Conservation (phyloP, 2,888 invertebrate genomes). For the Polietes domitor region DNA sequence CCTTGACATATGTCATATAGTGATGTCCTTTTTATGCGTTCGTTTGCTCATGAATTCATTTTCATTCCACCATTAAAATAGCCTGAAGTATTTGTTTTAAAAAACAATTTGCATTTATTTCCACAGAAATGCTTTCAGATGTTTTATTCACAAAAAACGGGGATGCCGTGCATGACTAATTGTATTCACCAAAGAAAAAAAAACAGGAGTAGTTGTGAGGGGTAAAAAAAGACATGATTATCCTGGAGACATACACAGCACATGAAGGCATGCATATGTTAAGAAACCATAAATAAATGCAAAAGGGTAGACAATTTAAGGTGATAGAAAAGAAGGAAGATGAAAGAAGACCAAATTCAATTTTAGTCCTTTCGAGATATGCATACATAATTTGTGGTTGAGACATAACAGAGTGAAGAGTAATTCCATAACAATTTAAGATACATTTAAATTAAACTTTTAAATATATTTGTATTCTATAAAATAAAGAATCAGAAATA, state of each 20-base stretch:
- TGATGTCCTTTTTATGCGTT: slow-evolving; percentile 6
- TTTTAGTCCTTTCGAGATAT: too few relatives aligned
- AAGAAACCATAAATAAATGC: slow-evolving; percentile 30
- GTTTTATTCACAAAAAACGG: slow-evolving; percentile 48
- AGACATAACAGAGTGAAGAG: too few relatives aligned
- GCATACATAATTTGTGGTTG: too few relatives aligned
- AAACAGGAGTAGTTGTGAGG: slow-evolving; percentile 45
- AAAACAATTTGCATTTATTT: slow-evolving; percentile 52
- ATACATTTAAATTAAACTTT: too few relatives aligned
- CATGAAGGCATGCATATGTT: slow-evolving; percentile 53
- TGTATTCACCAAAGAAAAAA: neutral
- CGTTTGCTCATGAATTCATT: slow-evolving; percentile 12
- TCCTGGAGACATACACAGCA: slow-evolving; percentile 49
- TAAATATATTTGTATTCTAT: too few relatives aligned
- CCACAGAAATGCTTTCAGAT: slow-evolving; percentile 17
- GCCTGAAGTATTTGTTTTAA: slow-evolving; percentile 56
- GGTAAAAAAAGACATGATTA: slow-evolving; percentile 52
- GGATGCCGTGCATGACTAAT: slow-evolving; percentile 62
- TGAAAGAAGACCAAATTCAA: neutral
- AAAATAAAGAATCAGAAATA: too few relatives aligned
- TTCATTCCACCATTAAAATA: slow-evolving; percentile 43
- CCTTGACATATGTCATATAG: slow-evolving; percentile 43
- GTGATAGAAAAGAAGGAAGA: neutral
- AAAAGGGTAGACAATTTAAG: neutral
- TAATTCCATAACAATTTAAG: too few relatives aligned